Base-by-base conservation (phyloP, 2,888 invertebrate genomes). In the Papilio elwesi region DNA sequence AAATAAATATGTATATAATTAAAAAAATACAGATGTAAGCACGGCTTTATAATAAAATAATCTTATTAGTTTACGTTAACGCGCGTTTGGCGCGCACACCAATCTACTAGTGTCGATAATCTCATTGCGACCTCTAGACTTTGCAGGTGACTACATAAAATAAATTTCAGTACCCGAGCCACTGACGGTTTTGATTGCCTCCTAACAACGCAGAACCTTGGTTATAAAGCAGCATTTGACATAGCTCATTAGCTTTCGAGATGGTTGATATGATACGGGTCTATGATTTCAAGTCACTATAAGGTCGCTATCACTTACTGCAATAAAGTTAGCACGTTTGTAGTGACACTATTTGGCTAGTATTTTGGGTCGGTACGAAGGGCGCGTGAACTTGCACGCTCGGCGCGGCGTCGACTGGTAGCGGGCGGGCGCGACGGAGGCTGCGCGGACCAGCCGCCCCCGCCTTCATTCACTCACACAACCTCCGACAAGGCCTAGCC, bases 401-500 rank as follows among this genome's bases (percentile, higher is more conserved):
- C 83, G 83, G 80, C 92, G 90, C 92, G 91, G 83, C 84, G 88
- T 85, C 84, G 85, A 92, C 93, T 92, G 91, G 83, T 87, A 80
- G 82, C 82, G 79, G 83, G 83, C 81, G 86, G 87, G 81, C 78
- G 85, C 87, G 78, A 85, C 89, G 87, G 93, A 92, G 92, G 91
- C 92, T 93, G 93, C 93, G 93, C 93, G 87, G 82, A 80, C 80
- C 79, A 78, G 78, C 81, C 87, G 80, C 90, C 90, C 91, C 90
- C 89, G 88, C 91, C 90, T 89, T 89, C 92, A 91, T 92, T 92
- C 92, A 91, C 88, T 87, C 86, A 83, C 87, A 80, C 88, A 84
- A 84, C 85, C 81, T 78, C 79, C 77, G 82, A 48, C 83, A 83
- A 87, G 86, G 87, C 90, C 87, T 87, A 86, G 88, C 88, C 87